phyloP scores from a whole-genome alignment of 2,113 vertebrate species.

The Candoia aspera region DNA sequence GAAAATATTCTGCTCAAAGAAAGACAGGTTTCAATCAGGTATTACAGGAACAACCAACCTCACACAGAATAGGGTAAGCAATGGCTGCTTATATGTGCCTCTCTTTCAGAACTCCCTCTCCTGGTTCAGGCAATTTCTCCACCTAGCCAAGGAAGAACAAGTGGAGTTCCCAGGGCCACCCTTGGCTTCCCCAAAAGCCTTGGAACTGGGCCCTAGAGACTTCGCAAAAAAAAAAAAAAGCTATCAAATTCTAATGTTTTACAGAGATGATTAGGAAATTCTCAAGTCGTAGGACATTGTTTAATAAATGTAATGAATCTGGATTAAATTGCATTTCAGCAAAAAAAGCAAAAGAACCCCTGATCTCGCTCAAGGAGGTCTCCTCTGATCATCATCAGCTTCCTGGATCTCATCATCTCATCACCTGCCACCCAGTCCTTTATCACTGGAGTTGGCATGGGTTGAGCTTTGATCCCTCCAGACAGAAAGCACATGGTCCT shows the following conservation, averaged over 20 bases:
- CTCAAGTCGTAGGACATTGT: neutral
- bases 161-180: neutral
- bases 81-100: neutral
- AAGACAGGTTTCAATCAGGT: neutral
- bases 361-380: neutral
- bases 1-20: neutral
- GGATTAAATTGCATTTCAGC: neutral
- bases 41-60: neutral
- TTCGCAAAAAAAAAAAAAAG: neutral
- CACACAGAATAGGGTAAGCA: neutral
- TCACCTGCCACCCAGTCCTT: neutral
- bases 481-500: neutral
- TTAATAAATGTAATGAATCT: neutral
- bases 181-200: neutral
- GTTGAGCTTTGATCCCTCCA: neutral
- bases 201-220: neutral
- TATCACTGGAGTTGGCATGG: neutral
- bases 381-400: neutral
- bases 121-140: neutral
- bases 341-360: neutral
- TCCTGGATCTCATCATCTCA: neutral
- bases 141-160: neutral
- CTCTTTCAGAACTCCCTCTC: neutral
- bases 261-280: neutral
- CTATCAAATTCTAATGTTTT: neutral